Evolutionary conservation across 2,888 invertebrate species (phyloP).

Genomic region (Agrochola litura): DNA sequence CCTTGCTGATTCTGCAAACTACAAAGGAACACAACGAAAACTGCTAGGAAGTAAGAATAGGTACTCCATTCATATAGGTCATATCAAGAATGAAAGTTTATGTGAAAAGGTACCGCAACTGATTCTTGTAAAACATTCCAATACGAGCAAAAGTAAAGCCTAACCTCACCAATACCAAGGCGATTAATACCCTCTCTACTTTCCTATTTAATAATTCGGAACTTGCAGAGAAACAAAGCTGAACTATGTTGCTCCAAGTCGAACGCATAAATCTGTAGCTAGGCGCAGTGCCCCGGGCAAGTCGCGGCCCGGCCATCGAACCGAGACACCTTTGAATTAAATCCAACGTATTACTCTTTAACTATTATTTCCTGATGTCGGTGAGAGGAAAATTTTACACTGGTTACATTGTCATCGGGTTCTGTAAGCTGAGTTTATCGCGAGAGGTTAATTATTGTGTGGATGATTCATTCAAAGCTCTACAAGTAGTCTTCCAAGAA

Average conservation of each 20-base stretch:
- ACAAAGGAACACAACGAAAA: neutral
- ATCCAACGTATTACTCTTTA: conserved; percentile 56
- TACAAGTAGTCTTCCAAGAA: neutral
- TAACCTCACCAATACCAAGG: neutral
- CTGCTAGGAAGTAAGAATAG: no score
- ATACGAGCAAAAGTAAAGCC: neutral
- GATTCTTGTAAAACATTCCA: neutral
- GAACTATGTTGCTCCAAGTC: conserved; percentile 68
- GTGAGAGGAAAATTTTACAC: conserved; percentile 24
- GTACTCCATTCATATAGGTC: neutral
- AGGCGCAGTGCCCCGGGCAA: conserved; percentile 69
- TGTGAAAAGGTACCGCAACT: neutral
- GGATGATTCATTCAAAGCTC: neutral
- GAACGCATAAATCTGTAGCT: conserved; percentile 78
- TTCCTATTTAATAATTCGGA: conserved; percentile 59
- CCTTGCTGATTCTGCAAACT: neutral
- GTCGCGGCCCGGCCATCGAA: conserved; percentile 66
- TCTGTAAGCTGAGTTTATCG: neutral
- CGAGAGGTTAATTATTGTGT: no score
- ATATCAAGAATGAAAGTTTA: neutral
- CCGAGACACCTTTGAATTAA: conserved; percentile 63
- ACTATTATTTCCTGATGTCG: conserved; percentile 56
- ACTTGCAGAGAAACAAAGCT: conserved; percentile 69
- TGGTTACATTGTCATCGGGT: conserved; percentile 3
- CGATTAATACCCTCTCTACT: conserved; percentile 53